Evolutionary conservation across 1,140 invertebrate species (phyloP).

Genomic region (Drosophila athabasca): DNA sequence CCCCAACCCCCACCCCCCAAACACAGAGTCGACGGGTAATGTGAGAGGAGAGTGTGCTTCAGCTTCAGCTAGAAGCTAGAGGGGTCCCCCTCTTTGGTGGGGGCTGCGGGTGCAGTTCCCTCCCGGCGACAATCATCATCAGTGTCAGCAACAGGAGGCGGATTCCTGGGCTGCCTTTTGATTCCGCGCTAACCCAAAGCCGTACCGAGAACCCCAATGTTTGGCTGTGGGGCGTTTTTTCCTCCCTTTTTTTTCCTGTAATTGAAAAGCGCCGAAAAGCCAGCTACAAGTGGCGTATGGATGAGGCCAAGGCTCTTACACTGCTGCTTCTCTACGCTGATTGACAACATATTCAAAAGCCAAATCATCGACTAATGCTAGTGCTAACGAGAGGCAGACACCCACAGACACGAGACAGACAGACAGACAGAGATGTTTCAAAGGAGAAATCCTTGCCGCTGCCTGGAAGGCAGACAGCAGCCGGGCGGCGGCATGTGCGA

Average conservation of each 20-base stretch:
- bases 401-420: not conserved
- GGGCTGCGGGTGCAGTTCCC: not conserved
- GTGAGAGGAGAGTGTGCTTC: constrained; percentile 20
- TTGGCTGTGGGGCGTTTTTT: constrained; percentile 27
- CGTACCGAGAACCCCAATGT: constrained; percentile 8
- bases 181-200: constrained; percentile 31
- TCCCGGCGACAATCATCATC: constrained; percentile 62
- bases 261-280: constrained; percentile 67
- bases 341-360: constrained; percentile 70
- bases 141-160: constrained; percentile 71
- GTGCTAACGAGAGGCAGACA: constrained; percentile 55
- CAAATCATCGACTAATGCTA: constrained; percentile 61
- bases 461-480: not conserved
- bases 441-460: not conserved
- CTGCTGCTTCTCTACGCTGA: constrained; percentile 32
- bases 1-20: not conserved
- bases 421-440: constrained; percentile 3
- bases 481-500: constrained; percentile 52
- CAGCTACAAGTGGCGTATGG: constrained; percentile 35
- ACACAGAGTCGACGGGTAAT: constrained; percentile 12
- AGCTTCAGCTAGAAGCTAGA: not conserved
- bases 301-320: constrained; percentile 39
- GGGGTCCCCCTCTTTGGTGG: not conserved
- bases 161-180: constrained; percentile 23
- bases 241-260: constrained; percentile 30